These are phyloP conservation scores for Lacerta agilis DNA, from an alignment of 2,797 vertebrate genomes.

Conservation along the genomic window DNA sequence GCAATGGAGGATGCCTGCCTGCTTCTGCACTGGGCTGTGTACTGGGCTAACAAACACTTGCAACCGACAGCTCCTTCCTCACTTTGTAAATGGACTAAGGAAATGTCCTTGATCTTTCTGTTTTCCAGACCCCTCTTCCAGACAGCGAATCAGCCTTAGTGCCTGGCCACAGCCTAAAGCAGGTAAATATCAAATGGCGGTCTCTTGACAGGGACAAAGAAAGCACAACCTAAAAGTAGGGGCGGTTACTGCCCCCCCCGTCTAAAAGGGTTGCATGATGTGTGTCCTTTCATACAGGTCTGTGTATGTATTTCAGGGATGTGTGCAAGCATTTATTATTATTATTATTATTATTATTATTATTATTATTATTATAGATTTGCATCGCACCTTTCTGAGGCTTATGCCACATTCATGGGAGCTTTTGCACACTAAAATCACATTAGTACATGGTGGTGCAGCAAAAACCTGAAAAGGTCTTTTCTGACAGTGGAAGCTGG, in stretches of 20 bases:
- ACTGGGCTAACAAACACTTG: too few relatives aligned
- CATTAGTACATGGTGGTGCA: neutral
- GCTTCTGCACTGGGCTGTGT: neutral
- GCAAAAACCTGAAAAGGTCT: neutral
- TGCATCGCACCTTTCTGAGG: neutral
- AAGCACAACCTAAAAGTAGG: neutral
- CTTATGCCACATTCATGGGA: neutral
- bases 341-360: too few relatives aligned
- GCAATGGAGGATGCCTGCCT: neutral
- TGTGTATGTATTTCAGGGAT: neutral
- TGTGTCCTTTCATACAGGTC: neutral
- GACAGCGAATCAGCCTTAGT: slow-evolving; percentile 78
- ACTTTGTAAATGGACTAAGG: neutral
- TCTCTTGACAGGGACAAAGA: neutral
- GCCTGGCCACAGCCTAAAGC: slow-evolving; percentile 82
- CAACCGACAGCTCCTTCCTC: slow-evolving; percentile 19
- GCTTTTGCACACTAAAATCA: neutral
- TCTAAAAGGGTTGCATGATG: neutral
- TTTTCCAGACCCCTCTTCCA: slow-evolving; percentile 88
- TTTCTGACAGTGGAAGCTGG: too few relatives aligned
- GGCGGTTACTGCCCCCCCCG: neutral
- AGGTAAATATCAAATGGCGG: slow-evolving; percentile 76
- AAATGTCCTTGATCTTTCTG: slow-evolving; percentile 30
- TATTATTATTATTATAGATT: neutral
- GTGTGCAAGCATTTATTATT: neutral